Percentiles rank a stretch among this genome's conserved stretches.
phyloP scores from a whole-genome alignment of 2,113 vertebrate genomes.

The Prunella fulvescens region DNA sequence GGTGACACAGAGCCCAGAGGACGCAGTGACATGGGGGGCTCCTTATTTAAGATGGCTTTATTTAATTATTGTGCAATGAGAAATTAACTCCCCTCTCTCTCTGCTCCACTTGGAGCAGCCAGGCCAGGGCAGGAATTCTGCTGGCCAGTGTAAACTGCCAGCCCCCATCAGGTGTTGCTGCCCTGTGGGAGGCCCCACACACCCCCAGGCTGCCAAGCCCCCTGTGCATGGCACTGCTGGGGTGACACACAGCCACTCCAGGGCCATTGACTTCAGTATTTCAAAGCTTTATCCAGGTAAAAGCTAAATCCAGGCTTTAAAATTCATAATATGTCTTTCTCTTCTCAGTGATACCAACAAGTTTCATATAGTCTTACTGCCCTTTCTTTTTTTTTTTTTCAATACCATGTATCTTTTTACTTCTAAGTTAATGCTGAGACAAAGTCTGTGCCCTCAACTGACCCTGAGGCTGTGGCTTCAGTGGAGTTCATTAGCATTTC shows the following conservation, averaged over 20 bases:
- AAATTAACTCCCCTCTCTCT: neutral
- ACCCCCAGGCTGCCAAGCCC: neutral
- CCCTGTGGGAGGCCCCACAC: neutral
- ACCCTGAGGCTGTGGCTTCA: neutral
- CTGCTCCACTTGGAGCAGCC: neutral
- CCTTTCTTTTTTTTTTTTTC: neutral
- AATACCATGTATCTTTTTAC: neutral
- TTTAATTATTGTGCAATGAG: neutral
- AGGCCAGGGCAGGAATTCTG: neutral
- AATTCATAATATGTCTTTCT: neutral
- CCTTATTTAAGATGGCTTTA: neutral
- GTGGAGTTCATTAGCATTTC: neutral
- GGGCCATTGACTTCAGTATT: neutral
- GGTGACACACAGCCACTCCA: neutral
- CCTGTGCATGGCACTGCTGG: neutral
- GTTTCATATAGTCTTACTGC: neutral
- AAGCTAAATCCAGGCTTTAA: neutral
- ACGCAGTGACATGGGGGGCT: fast-evolving
- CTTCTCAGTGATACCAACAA: neutral
- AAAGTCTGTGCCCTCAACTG: neutral
- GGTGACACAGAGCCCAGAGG: neutral
- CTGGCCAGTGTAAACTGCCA: neutral
- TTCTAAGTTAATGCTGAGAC: neutral
- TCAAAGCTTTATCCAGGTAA: neutral
- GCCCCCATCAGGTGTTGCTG: neutral